Evolutionary conservation across 1,140 invertebrate species (phyloP), one percentile per base, ranked within the genome.

Genomic region (Sarcophaga peregrina): DNA sequence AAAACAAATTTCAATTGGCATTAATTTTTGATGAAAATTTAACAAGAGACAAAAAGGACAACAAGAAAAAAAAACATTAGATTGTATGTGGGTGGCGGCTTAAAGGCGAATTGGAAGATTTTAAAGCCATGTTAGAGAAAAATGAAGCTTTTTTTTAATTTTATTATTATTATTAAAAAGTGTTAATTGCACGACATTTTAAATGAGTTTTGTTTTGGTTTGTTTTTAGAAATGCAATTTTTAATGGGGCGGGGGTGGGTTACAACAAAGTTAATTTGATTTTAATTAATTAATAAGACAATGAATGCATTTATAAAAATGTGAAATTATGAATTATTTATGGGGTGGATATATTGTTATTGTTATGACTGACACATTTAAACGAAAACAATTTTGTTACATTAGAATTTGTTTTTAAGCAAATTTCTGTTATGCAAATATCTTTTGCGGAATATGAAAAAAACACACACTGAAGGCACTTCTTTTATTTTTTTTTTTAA

Each of bases 21-120:
- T 68, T 25, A 68, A 68, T 15, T 80, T 72, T 48, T 83, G 20
- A 83, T 83, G 82, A 83, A 20, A 80, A 72, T 52, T n/a, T 62
- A 25, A 68, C 58, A 17, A 37, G 58, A 20, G 82, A 83, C 20
- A 78, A 37, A 83, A 47, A 50, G 52, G 82, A 75, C 82, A 82
- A 82, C 11, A 50, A 82, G 75, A 73, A n/a, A n/a, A 50, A 82
- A 8, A 25, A 17, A 20, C 17, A 52, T 54, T 50, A 37, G 25
- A 17, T 37, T 45, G 62, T 9, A 72, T 17, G n/a, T 37, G 25
- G 25, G n/a, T 37, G 25, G 25, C 25, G 25, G 25, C 25, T 37
- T 37, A 37, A 37, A 37, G 25, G 25, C 25, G 25, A 37, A 37
- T 37, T 37, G 25, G 25, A 37, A 37, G n/a, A n/a, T n/a, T 37